Evolutionary conservation across 2,888 invertebrate species (phyloP), one percentile per base, ranked within the genome.

Genomic region (Caenorhabditis doughertyi): DNA sequence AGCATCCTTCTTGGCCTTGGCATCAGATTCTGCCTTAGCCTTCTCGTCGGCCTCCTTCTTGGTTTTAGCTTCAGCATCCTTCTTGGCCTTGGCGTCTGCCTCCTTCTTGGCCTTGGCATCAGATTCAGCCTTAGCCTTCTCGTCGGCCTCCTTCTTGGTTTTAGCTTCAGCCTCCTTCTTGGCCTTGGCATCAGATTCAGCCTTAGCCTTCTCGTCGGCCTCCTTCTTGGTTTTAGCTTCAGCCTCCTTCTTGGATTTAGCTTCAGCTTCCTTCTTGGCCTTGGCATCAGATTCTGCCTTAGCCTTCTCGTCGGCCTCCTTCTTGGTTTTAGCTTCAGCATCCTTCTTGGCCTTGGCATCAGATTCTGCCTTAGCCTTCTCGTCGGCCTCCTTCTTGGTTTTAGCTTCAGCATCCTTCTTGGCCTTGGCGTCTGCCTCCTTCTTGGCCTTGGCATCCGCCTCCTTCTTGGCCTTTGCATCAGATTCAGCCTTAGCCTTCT

Each of bases 41-140:
- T 76, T 77, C 7, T 77, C 60, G n/a, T 58, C 81, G 32, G 70
- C 47, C 13, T 70, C 55, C 29, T 71, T 68, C 74, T 83, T 81
- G 13, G 65, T 25, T 16, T 68, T 60, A 23, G 16, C 32, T 53
- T 56, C 80, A n/a, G 49, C 42, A 1, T 58, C 77, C 72, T 72
- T 68, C 67, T 83, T 74, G 39, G 73, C 44, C 58, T 71, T 58
- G 1, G 62, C 74, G 0, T 67, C 76, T 42, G 71, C 25, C 1
- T 71, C 62, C 60, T 49, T 51, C 60, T 76, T 76, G 25, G 64
- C 39, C 51, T 65, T 42, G 1, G 18, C 82, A 23, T 82, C 81
- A 16, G 53, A 16, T 0, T 35, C 60, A 21, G 71, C 27, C 62
- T 55, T 55, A 32, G 42, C 39, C 44, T 56, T 58, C 7, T 21